phyloP scores from a whole-genome alignment of 64 coral and sea anemone species.

The Exaiptasia diaphana region DNA sequence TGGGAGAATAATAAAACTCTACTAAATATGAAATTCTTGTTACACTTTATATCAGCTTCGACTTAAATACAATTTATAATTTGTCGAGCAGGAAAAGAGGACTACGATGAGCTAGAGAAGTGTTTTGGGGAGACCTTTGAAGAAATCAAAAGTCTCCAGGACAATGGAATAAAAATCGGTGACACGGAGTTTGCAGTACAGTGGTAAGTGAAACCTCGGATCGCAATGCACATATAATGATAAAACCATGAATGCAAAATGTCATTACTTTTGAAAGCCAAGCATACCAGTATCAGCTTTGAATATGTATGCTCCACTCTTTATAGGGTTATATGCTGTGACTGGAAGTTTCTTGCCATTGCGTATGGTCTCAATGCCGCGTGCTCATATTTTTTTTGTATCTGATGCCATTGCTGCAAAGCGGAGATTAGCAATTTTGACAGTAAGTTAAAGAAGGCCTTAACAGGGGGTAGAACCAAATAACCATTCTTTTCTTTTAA shows the following conservation, averaged over 20 bases:
- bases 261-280: too few species aligned
- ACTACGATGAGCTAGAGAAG: neutral
- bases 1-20: too few species aligned
- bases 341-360: conserved; percentile 50
- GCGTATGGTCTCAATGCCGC: conserved; percentile 35
- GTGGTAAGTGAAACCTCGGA: neutral
- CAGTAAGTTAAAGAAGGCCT: too few species aligned
- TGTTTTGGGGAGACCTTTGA: neutral
- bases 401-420: conserved; percentile 26
- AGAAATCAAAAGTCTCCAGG: neutral
- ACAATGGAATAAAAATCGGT: neutral
- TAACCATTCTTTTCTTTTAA: too few species aligned
- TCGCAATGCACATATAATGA: neutral
- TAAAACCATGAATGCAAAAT: too few species aligned
- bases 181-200: neutral
- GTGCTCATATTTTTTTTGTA: conserved; percentile 36
- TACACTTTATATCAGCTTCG: too few species aligned
- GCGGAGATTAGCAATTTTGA: conserved; percentile 22
- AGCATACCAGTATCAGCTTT: neutral
- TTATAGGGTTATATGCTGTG: conserved; percentile 41
- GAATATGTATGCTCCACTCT: neutral
- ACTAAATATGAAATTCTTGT: too few species aligned
- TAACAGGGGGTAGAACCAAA: too few species aligned
- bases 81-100: conserved; percentile 35
- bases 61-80: too few species aligned